These are phyloP conservation scores for Oryzias melastigma DNA, from an alignment of 2,113 vertebrate genomes.

Conservation along the genomic window DNA sequence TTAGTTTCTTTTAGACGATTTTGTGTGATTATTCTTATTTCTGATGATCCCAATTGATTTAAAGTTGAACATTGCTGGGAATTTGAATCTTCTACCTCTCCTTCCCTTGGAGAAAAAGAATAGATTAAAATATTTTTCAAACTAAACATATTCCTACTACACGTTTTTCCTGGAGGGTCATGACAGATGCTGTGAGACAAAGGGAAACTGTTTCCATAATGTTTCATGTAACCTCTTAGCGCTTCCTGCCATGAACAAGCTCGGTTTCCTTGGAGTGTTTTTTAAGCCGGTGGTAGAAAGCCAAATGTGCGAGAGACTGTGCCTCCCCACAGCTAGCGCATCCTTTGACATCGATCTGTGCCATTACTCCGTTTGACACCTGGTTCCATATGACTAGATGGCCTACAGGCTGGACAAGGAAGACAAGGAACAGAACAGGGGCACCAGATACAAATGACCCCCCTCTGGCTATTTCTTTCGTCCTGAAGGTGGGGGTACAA, in stretches of 20 bases:
- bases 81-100: too few relatives aligned
- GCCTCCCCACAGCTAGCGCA: conserved; percentile 30
- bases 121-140: background rate
- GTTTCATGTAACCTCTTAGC: conserved; percentile 6
- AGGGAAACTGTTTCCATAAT: conserved; percentile 23
- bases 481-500: conserved; percentile 1
- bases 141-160: background rate
- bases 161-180: conserved; percentile 11
- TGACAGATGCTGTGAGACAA: conserved; percentile 8
- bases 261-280: conserved; percentile 12
- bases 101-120: background rate
- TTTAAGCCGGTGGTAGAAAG: conserved; percentile 22
- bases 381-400: conserved; percentile 54
- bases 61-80: too few relatives aligned
- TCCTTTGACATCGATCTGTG: conserved; percentile 49
- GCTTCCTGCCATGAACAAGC: conserved; percentile 1
- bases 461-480: conserved; percentile 51
- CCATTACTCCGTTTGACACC: conserved; percentile 67
- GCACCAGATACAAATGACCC: conserved; percentile 64
- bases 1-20: background rate
- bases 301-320: conserved; percentile 21
- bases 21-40: background rate
- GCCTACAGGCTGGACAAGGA: conserved; percentile 53
- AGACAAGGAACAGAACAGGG: conserved; percentile 51
- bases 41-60: background rate